A percentile compares a stretch with the other conserved stretches of the same genome.
Conservation (phyloP, 2,113 vertebrate species). For the Aphyosemion australe region DNA sequence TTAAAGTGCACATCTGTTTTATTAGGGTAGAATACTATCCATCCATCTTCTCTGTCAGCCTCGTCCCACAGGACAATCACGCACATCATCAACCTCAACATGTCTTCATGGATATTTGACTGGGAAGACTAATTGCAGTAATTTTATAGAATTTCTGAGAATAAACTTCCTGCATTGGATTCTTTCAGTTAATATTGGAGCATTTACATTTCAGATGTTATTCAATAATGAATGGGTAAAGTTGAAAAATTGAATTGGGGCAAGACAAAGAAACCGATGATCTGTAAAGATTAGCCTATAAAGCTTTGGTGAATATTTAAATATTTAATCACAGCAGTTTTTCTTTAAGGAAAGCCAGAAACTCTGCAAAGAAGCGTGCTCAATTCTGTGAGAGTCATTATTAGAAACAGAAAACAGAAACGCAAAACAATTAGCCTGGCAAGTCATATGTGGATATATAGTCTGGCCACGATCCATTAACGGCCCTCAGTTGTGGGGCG, state of each 20-base stretch:
- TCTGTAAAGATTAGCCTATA: conserved; percentile 5
- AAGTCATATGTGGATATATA: too few species aligned
- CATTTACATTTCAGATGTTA: conserved; percentile 18
- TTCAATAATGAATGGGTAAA: conserved; percentile 19
- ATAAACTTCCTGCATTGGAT: conserved; percentile 13
- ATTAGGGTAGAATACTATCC: conserved; percentile 65
- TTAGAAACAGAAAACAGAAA: not conserved
- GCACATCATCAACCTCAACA: conserved; percentile 44
- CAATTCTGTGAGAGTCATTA: too few species aligned
- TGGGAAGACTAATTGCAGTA: conserved; percentile 55
- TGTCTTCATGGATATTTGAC: conserved; percentile 40
- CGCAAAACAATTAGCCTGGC: conserved; percentile 12
- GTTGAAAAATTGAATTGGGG: conserved; percentile 3
- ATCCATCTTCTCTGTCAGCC: conserved; percentile 74
- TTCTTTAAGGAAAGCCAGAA: not conserved
- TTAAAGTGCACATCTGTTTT: conserved; percentile 78
- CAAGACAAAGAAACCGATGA: conserved; percentile 6
- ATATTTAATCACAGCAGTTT: conserved; percentile 3
- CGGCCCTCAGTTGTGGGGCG: too few species aligned
- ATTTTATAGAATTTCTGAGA: conserved; percentile 44
- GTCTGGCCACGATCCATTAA: too few species aligned
- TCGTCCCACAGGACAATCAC: conserved; percentile 37
- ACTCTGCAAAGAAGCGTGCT: not conserved
- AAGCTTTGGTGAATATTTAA: conserved; percentile 3
- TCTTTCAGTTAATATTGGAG: conserved; percentile 13